These are phyloP conservation scores for Sturmia bella DNA, from an alignment of 2,888 invertebrate species.

Conservation along the genomic window DNA sequence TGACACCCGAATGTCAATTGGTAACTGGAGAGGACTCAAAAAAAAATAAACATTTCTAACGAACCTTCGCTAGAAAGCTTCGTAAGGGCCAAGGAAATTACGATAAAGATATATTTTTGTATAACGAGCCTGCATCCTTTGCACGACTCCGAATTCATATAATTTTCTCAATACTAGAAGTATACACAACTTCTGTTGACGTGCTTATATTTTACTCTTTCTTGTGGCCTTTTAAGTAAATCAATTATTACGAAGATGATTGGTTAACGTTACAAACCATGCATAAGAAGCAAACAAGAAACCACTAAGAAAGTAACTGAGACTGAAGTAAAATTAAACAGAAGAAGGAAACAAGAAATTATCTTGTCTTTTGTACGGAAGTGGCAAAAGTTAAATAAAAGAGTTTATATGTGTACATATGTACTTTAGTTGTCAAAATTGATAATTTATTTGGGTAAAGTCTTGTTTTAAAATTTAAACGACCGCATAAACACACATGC, in stretches of 20 bases:
- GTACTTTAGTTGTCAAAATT: conserved; percentile 67
- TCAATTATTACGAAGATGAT: conserved; percentile 56
- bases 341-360: conserved; percentile 67
- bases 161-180: too few species aligned
- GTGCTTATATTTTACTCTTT: not conserved
- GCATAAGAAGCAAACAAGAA: not conserved
- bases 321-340: conserved; percentile 38
- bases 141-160: too few species aligned
- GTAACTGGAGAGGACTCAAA: too few species aligned
- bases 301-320: conserved; percentile 3
- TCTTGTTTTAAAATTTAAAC: not conserved
- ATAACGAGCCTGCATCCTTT: too few species aligned
- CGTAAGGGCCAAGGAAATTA: too few species aligned
- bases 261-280: conserved; percentile 35
- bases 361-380: conserved; percentile 66
- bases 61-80: too few species aligned
- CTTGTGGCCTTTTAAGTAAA: conserved; percentile 18
- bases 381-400: conserved; percentile 62
- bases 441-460: conserved; percentile 57
- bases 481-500: not conserved
- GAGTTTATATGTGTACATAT: conserved; percentile 22
- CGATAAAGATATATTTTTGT: too few species aligned
- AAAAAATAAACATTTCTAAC: too few species aligned
- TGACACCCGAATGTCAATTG: too few species aligned
- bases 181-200: not conserved